Percentiles rank a stretch among this genome's conserved stretches.
These are phyloP conservation scores for Lymantria dispar DNA, from an alignment of 2,888 invertebrate genomes.

Conservation along the genomic window DNA sequence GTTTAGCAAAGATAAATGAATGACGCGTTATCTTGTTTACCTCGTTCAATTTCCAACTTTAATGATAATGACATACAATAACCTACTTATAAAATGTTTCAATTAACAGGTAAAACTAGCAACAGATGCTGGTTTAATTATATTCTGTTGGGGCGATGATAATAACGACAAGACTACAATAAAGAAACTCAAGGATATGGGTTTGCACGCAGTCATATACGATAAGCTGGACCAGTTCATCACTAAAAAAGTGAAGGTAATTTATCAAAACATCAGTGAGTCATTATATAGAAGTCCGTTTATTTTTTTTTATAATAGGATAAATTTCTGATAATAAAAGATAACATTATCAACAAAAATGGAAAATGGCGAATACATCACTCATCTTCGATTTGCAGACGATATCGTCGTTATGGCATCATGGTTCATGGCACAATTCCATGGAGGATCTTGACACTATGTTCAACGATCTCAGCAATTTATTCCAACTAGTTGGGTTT, in stretches of 20 bases:
- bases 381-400: too few species aligned
- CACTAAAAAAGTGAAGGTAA: constrained; percentile 86
- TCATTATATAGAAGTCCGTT: neutral
- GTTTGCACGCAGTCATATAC: constrained; percentile 97
- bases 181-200: constrained; percentile 91
- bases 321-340: too few species aligned
- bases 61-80: neutral
- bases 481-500: too few species aligned
- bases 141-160: constrained; percentile 99
- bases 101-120: constrained; percentile 86
- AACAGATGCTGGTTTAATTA: constrained; percentile 90
- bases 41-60: neutral
- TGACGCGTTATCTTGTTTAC: neutral
- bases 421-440: too few species aligned
- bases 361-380: too few species aligned
- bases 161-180: constrained; percentile 94
- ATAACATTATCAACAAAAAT: too few species aligned
- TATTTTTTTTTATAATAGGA: neutral
- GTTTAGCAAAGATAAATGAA: neutral
- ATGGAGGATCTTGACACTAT: too few species aligned
- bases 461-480: too few species aligned
- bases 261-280: neutral
- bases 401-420: too few species aligned
- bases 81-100: neutral
- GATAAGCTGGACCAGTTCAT: constrained; percentile 93